Evolutionary conservation across 2,797 vertebrate species (phyloP).

Genomic region (Mus caroli): DNA sequence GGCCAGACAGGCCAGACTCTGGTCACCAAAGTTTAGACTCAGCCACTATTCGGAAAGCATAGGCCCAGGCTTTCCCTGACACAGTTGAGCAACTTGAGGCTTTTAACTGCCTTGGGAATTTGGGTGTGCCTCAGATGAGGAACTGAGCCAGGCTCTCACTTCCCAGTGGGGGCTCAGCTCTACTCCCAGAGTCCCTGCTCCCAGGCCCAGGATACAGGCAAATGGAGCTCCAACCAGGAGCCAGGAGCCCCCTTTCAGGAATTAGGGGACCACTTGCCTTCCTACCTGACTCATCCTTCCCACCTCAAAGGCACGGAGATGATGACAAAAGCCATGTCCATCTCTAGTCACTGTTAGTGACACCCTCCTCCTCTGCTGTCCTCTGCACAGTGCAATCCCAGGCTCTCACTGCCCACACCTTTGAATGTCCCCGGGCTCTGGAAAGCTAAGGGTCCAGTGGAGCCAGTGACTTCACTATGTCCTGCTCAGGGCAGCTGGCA

Average conservation of each 20-base stretch:
- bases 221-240: neutral
- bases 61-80: neutral
- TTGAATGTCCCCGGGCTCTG: neutral
- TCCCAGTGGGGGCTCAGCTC: slow-evolving; percentile 46
- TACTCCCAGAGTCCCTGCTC: neutral
- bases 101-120: slow-evolving; percentile 50
- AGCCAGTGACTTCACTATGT: neutral
- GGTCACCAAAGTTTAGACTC: neutral
- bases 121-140: slow-evolving; percentile 55
- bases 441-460: neutral
- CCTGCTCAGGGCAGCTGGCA: neutral
- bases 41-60: accelerated
- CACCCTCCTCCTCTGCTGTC: neutral
- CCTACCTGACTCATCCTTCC: accelerated
- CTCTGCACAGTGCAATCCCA: neutral
- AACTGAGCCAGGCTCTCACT: slow-evolving; percentile 59
- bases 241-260: neutral
- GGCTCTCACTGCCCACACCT: neutral
- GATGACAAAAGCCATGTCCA: neutral
- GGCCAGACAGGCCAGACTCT: neutral
- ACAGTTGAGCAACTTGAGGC: slow-evolving; percentile 19
- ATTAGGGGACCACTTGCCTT: neutral
- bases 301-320: neutral
- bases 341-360: neutral
- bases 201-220: neutral